A percentile compares a stretch with the other conserved stretches of the same genome.
Evolutionary conservation across 1,140 invertebrate species (phyloP).

Genomic region (Pygmarrhopalites habei): DNA sequence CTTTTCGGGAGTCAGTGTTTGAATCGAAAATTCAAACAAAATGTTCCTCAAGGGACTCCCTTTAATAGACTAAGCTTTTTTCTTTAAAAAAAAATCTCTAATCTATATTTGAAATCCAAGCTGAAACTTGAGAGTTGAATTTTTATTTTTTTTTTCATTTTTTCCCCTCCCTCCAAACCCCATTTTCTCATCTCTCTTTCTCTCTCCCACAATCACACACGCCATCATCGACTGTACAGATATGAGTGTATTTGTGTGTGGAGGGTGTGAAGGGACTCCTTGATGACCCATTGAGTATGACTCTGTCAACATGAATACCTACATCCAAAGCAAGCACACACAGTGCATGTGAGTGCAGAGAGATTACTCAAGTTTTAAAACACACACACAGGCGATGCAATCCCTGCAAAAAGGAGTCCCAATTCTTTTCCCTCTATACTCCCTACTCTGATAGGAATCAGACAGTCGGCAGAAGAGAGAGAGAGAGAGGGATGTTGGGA

Average conservation of each 20-base stretch:
- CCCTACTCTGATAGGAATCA: no score
- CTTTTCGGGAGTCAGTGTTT: background rate
- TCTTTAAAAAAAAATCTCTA: constrained; percentile 33
- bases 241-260: no score
- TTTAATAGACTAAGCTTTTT: constrained; percentile 17
- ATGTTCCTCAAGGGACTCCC: constrained; percentile 32
- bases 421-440: background rate
- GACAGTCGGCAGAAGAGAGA: no score
- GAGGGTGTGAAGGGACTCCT: no score
- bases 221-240: no score
- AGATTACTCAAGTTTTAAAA: no score
- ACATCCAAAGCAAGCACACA: no score
- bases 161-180: background rate
- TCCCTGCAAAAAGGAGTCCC: background rate
- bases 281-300: no score
- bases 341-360: no score
- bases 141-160: constrained; percentile 13
- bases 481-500: no score
- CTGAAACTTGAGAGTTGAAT: constrained; percentile 8
- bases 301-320: no score
- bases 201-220: background rate
- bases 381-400: no score
- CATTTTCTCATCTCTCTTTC: background rate
- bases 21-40: constrained; percentile 25
- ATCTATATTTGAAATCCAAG: constrained; percentile 36